These are phyloP conservation scores for Amia ocellicauda DNA, from an alignment of 2,113 vertebrate genomes.

Conservation along the genomic window DNA sequence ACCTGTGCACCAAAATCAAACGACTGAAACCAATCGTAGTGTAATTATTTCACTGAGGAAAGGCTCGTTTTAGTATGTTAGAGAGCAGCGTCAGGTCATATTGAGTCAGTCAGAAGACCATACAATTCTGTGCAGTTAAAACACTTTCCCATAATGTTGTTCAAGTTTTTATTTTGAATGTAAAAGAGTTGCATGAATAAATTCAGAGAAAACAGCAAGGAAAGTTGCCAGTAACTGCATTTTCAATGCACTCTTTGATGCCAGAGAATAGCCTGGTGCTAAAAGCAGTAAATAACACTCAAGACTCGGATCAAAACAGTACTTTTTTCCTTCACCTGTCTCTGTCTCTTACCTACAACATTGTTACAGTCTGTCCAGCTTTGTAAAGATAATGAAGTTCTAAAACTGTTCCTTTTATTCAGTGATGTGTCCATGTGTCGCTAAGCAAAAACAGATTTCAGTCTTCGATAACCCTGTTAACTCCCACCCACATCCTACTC, in stretches of 20 bases:
- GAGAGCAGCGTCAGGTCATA: too few relatives aligned
- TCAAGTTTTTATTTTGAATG: slow-evolving; percentile 15
- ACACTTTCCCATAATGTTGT: too few relatives aligned
- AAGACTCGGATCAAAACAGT: too few relatives aligned
- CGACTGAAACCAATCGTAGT: slow-evolving; percentile 27
- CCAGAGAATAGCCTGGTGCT: background rate
- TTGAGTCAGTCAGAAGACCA: too few relatives aligned
- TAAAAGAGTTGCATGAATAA: background rate
- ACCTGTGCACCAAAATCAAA: background rate
- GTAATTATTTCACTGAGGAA: slow-evolving; percentile 22
- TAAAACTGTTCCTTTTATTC: slow-evolving; percentile 18
- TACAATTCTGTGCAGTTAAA: too few relatives aligned
- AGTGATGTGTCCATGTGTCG: slow-evolving; percentile 18
- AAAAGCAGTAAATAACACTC: background rate
- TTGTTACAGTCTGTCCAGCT: slow-evolving; percentile 6
- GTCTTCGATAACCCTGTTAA: background rate
- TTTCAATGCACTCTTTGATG: slow-evolving; percentile 2
- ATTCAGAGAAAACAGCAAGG: background rate
- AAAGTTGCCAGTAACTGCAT: slow-evolving; percentile 9
- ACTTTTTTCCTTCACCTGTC: slow-evolving; percentile 8
- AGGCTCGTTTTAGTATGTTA: slow-evolving; percentile 34
- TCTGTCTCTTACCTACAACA: background rate
- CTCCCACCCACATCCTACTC: background rate
- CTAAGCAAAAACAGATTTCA: slow-evolving; percentile 19
- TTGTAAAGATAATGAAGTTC: slow-evolving; percentile 10